Percentiles rank a stretch among this genome's conserved stretches.
These are phyloP conservation scores for Pseudococcus viburni DNA, from an alignment of 2,888 invertebrate genomes.

Conservation along the genomic window DNA sequence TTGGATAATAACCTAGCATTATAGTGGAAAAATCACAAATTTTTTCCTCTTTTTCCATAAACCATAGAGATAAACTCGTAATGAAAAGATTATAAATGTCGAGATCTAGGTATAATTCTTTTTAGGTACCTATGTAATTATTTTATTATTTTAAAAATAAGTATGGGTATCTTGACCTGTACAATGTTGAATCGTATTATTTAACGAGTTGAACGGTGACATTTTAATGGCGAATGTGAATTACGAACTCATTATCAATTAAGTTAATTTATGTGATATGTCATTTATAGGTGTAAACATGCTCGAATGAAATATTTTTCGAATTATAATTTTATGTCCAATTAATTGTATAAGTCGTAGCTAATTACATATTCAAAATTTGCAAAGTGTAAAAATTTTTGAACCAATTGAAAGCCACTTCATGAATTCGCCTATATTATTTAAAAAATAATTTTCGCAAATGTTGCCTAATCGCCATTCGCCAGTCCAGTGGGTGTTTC, in stretches of 20 bases:
- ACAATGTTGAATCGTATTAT: background rate
- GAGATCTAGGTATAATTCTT: background rate
- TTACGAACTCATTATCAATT: conserved; percentile 7
- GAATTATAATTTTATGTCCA: too few relatives aligned
- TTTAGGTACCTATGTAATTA: background rate
- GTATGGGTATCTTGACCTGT: background rate
- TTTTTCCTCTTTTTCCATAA: background rate
- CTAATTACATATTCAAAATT: too few relatives aligned
- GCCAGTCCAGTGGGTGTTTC: background rate
- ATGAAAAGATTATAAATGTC: background rate
- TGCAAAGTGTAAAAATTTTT: too few relatives aligned
- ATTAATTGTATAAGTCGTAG: too few relatives aligned
- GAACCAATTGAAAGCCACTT: too few relatives aligned
- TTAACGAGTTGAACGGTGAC: background rate
- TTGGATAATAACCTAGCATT: background rate
- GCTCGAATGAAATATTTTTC: too few relatives aligned
- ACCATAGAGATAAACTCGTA: background rate
- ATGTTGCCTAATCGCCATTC: background rate
- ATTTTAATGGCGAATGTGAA: conserved; percentile 1
- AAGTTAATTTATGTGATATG: background rate
- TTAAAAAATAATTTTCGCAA: too few relatives aligned
- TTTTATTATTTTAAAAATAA: background rate
- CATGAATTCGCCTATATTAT: too few relatives aligned
- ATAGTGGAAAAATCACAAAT: background rate
- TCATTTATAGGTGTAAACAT: too few relatives aligned